Evolutionary conservation across 2,797 vertebrate species (phyloP).

Genomic region (Trachops cirrhosus): DNA sequence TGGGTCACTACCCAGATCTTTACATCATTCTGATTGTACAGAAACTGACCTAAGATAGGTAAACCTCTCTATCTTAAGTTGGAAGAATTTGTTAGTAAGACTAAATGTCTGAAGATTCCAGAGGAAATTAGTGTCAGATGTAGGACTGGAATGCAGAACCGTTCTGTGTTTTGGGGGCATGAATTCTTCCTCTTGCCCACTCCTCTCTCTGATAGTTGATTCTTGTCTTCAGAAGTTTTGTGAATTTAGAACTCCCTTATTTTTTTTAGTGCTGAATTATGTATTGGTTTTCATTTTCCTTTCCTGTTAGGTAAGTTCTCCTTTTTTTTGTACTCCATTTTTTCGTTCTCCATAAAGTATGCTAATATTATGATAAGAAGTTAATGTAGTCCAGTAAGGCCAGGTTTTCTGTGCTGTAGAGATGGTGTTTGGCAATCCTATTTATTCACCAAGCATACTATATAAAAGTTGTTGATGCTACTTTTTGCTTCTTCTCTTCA

Average conservation of each 20-base stretch:
- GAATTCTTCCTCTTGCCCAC: background rate
- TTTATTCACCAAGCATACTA: background rate
- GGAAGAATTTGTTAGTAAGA: constrained; percentile 12
- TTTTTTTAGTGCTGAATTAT: background rate
- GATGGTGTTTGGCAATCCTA: background rate
- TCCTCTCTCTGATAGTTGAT: background rate
- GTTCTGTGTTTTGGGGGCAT: background rate
- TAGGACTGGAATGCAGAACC: background rate
- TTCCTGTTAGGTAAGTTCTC: background rate
- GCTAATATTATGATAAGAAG: background rate
- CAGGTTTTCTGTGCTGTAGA: background rate
- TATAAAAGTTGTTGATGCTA: background rate
- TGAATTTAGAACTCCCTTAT: background rate
- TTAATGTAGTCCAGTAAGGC: background rate
- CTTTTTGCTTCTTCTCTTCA: constrained; percentile 38
- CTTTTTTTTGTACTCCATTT: background rate
- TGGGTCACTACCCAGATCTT: background rate
- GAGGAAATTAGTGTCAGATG: background rate
- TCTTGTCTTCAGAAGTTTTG: background rate
- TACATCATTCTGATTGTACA: constrained; percentile 1
- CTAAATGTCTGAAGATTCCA: background rate
- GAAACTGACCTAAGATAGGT: background rate
- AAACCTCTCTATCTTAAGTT: background rate
- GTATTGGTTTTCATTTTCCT: background rate
- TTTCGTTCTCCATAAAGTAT: background rate